Conservation (phyloP, 2,888 invertebrate genomes). For the Habrosyne pyritoides region DNA sequence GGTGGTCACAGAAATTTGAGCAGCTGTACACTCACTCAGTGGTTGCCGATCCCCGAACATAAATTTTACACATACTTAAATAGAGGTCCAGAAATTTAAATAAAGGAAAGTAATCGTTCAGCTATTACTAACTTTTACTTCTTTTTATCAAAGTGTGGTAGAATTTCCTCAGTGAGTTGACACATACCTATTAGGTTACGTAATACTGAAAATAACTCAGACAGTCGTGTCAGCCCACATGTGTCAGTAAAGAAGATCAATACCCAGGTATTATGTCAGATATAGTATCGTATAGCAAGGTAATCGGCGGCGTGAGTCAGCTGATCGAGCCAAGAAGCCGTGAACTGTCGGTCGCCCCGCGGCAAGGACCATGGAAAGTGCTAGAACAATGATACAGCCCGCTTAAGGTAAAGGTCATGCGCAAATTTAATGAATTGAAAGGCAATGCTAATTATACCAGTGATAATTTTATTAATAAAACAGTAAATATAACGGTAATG, state of each 20-base stretch:
- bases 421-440: constrained; percentile 35
- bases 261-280: neutral
- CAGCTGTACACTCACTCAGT: constrained; percentile 15
- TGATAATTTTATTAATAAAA: neutral
- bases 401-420: constrained; percentile 50
- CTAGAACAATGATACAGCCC: constrained; percentile 37
- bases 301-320: constrained; percentile 26
- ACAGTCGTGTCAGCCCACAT: neutral
- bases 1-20: constrained; percentile 50
- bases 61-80: neutral
- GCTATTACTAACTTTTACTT: no score
- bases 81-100: neutral
- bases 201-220: neutral
- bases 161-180: no score
- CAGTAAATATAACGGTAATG: neutral
- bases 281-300: neutral
- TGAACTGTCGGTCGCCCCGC: constrained; percentile 29
- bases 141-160: no score
- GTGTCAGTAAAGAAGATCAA: neutral
- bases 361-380: constrained; percentile 52
- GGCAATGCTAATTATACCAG: constrained; percentile 8
- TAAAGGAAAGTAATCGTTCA: neutral
- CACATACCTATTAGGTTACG: neutral
- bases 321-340: constrained; percentile 21
- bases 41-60: neutral